Evolutionary conservation across 2,113 vertebrate genomes (phyloP).

Genomic region (Erythrocercus mccallii): DNA sequence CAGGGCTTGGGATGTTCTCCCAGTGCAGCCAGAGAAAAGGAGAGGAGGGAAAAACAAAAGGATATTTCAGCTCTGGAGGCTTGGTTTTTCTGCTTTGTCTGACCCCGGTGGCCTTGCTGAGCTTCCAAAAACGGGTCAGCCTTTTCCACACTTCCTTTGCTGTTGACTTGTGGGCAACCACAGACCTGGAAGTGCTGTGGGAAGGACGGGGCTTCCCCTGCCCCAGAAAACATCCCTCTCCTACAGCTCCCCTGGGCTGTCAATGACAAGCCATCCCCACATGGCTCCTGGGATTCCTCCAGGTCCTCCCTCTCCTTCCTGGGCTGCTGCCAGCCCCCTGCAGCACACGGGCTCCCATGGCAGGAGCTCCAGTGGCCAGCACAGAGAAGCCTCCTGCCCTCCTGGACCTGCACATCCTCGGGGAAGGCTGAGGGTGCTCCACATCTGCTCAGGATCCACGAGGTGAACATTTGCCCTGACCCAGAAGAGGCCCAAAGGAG

Average conservation of each 20-base stretch:
- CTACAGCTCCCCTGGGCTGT: not conserved
- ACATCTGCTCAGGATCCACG: not conserved
- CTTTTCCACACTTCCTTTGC: not conserved
- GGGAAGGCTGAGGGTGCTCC: not conserved
- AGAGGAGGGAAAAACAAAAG: not conserved
- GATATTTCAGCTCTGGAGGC: not conserved
- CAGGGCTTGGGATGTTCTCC: not conserved
- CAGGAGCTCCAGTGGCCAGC: not conserved
- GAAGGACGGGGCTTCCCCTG: not conserved
- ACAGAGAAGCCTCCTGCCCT: not conserved
- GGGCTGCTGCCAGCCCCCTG: not conserved
- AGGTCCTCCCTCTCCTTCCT: not conserved
- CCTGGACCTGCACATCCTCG: not conserved
- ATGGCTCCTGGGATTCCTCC: not conserved
- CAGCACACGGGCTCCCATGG: fast-evolving
- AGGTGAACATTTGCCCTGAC: not conserved
- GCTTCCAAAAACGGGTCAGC: not conserved
- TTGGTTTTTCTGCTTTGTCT: not conserved
- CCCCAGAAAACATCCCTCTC: not conserved
- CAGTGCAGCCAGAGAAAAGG: not conserved
- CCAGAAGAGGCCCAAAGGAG: not conserved
- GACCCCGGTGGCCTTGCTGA: not conserved
- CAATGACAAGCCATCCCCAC: not conserved
- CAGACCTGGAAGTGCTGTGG: not conserved
- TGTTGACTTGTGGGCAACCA: not conserved